Percentiles rank a stretch among this genome's conserved stretches.
phyloP scores from a whole-genome alignment of 1,140 invertebrate genomes.

The Trichomalopsis sarcophagae region DNA sequence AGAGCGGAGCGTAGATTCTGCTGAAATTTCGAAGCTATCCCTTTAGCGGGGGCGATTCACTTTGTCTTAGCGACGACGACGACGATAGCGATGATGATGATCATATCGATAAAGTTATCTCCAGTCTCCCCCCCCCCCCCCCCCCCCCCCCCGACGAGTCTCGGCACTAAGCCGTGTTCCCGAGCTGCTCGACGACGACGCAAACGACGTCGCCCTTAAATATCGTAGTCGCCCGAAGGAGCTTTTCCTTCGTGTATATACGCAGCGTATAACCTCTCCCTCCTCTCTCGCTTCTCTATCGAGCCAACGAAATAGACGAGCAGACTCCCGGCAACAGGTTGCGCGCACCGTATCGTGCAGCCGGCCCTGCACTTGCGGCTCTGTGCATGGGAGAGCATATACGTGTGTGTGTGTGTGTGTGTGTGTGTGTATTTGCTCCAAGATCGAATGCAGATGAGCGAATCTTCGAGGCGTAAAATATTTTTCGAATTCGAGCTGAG shows the following conservation, averaged over 20 bases:
- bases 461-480: slow-evolving; percentile 29
- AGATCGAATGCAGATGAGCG: slow-evolving; percentile 42
- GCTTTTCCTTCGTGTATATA: slow-evolving; percentile 2
- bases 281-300: neutral
- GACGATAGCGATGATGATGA: slow-evolving; percentile 15
- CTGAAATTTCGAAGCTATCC: slow-evolving; percentile 24
- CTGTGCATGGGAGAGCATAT: neutral
- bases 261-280: neutral
- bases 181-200: slow-evolving; percentile 2
- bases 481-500: neutral
- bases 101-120: slow-evolving; percentile 47
- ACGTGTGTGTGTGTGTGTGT: too few relatives aligned
- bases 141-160: neutral
- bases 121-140: too few relatives aligned
- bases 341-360: neutral
- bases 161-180: neutral
- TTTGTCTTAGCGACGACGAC: slow-evolving; percentile 15
- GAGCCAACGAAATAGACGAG: slow-evolving; percentile 40
- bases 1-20: neutral
- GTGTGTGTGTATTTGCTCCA: too few relatives aligned
- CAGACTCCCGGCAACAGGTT: slow-evolving; percentile 43
- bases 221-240: slow-evolving; percentile 34
- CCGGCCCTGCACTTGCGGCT: neutral
- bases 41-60: slow-evolving; percentile 5
- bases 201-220: slow-evolving; percentile 47